Base-by-base conservation (phyloP, 1,140 invertebrate genomes). In the Drosophila tristis region DNA sequence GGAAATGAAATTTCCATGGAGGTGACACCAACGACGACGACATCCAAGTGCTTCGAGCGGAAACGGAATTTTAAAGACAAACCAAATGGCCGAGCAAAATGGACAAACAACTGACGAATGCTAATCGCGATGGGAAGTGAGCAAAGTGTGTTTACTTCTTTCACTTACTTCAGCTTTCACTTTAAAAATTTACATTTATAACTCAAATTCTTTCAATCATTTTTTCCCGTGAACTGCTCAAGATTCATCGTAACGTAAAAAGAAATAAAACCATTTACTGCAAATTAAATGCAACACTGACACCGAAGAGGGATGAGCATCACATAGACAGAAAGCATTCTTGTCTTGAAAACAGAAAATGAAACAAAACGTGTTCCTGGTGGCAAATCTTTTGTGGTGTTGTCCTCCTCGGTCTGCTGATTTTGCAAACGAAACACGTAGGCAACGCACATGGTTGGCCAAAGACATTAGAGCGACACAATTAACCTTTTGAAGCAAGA, bases 1-100 rank as follows among this genome's bases (percentile, higher is more conserved):
- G 51, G 60, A 74, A 16, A 74, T 65, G 72, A 49, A 60, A 74
- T 74, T 43, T 35, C 49, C 39, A 66, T 59, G 71, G 71, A 74
- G 61, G 71, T 74, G 72, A 74, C 72, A 65, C 71, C 35, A 25
- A 4, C 23, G 31, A 8, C 56, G 11, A 29, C 23, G 8, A 8
- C 23, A 11, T 2, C 2, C 9, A 39, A 29, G 47, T 25, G 13
- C 47, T 26, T 48, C 13, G 35, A 54, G 48, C 54, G 72, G 72
- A 74, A 74, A 23, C 72, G 71, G 72, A 74, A 74, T 74, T 74
- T 74, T 66, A 74, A 66, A 74, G 72, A 35, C 71, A 74, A 53
- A 35, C 26, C 60, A 66, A 74, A 74, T 39, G 71, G 71, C 35
- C 50, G 13, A 57, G 20, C 11, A 51, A 74, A 74, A 58, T 20